Evolutionary conservation across 2,888 invertebrate species (phyloP).

Genomic region (Lymantria dispar): DNA sequence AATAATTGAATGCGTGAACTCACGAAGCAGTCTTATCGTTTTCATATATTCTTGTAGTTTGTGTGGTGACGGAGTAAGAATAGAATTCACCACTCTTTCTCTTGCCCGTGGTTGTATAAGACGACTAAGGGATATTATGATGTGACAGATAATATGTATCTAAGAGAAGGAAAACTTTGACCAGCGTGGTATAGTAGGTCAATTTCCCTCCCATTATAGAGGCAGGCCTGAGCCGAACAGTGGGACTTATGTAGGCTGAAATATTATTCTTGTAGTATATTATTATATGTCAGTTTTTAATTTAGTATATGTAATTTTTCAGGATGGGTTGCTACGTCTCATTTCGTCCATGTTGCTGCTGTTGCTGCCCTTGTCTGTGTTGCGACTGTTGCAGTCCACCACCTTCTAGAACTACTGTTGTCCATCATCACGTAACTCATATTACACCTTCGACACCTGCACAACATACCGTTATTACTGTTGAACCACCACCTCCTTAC

Average conservation of each 20-base stretch:
- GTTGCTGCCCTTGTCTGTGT: constrained; percentile 67
- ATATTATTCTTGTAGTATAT: background rate
- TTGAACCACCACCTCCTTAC: constrained; percentile 3
- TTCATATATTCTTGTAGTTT: no score
- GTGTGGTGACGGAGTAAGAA: no score
- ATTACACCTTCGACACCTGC: constrained; percentile 20
- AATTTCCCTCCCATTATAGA: no score
- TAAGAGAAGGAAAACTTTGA: no score
- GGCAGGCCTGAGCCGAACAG: no score
- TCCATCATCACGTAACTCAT: constrained; percentile 44
- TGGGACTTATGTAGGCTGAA: no score
- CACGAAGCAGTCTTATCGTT: background rate
- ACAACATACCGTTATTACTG: constrained; percentile 3
- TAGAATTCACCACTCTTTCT: no score
- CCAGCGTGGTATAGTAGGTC: no score
- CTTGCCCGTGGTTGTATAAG: no score
- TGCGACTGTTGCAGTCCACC: constrained; percentile 64
- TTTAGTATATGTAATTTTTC: constrained; percentile 8
- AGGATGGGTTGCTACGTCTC: constrained; percentile 71
- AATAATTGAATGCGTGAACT: background rate
- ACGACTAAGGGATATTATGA: no score
- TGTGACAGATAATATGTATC: no score
- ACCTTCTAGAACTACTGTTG: constrained; percentile 35
- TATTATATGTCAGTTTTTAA: background rate
- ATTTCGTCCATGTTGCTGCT: constrained; percentile 71